Base-by-base conservation (phyloP, 2,113 vertebrate species). In the Piaya cayana region DNA sequence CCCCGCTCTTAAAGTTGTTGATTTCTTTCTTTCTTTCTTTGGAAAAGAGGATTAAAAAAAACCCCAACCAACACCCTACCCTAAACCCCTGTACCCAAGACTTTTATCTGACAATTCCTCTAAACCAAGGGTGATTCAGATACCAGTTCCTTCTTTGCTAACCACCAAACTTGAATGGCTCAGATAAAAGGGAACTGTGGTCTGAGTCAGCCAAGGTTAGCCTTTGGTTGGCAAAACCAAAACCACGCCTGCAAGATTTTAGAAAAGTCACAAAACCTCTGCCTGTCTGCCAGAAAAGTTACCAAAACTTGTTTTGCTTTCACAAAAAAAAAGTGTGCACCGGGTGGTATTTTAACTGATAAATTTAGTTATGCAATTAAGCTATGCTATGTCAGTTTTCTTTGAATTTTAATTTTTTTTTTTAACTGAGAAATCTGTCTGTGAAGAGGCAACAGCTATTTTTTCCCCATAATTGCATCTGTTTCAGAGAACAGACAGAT, bases 401-500 rank as follows among this genome's bases (percentile, higher is more conserved):
- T 92, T 92, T 93, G 68, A 86, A 12, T 64, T 92, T 71, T 64
- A 91, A 68, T 12, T 22, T 23, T 49, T 49, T 23, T 49, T 49
- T 49, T 49, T 58, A 8, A 58, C 63, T 43, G 50, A 85, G 55
- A 92, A 81, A 77, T 91, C 76, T 75, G 88, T 49, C 68, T 92
- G 69, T 60, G 65, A 93, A 93, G 85, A 94, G 43, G 86, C 79
- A 93, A 92, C 82, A 95, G 93, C 69, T 81, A 77, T 95, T 92
- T 94, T 82, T 82, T 88, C 71, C 53, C 75, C 45, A 62, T 93
- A 96, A 93, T 83, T 96, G 88, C 86, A 84, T 95, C 85, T 96
- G 92, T 92, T 95, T 92, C 94, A 81, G 86, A 90, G 92, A 96
- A 88, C 82, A 93, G 94, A 83, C 94, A 96, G 94, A 95, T 96